A percentile compares a stretch with the other conserved stretches of the same genome.
phyloP scores from a whole-genome alignment of 2,113 vertebrate genomes.

The Hemichromis elongatus region DNA sequence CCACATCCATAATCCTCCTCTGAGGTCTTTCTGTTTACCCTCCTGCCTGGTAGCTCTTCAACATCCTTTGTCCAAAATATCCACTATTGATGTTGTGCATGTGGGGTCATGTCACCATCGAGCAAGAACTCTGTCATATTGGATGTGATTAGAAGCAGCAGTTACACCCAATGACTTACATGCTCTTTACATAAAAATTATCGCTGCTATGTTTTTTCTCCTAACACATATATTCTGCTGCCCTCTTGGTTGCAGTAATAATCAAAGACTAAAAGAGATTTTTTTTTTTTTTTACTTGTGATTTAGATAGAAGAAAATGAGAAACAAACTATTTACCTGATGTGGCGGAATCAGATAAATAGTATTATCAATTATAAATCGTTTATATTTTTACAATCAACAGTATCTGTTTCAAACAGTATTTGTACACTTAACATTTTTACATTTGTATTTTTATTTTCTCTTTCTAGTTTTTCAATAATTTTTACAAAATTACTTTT shows the following conservation, averaged over 20 bases:
- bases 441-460: no score
- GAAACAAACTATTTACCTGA: background rate
- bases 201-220: background rate
- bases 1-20: background rate
- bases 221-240: background rate
- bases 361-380: background rate
- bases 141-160: background rate
- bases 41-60: background rate
- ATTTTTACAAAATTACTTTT: no score
- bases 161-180: background rate
- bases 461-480: no score
- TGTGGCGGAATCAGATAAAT: background rate
- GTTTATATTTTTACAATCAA: background rate
- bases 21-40: background rate
- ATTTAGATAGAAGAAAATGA: background rate
- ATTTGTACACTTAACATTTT: no score
- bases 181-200: background rate
- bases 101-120: background rate
- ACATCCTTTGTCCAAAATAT: background rate
- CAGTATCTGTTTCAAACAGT: background rate
- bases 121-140: background rate
- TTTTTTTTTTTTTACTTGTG: background rate
- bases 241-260: background rate
- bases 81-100: background rate
- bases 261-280: background rate